phyloP scores from a whole-genome alignment of 2,113 vertebrate species.

The Chitala chitala region DNA sequence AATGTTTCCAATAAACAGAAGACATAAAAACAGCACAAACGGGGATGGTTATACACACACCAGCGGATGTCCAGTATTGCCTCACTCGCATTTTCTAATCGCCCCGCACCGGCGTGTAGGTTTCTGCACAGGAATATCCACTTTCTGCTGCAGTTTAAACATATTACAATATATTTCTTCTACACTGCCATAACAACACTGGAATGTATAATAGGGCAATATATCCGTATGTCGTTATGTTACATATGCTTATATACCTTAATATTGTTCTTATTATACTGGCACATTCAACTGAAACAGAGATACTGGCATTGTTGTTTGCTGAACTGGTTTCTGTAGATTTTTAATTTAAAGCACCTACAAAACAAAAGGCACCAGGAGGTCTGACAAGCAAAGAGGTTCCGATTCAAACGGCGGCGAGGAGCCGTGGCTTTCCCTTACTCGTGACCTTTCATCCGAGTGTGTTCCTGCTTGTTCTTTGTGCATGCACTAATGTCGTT shows the following conservation, averaged over 20 bases:
- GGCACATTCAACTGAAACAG: constrained; percentile 40
- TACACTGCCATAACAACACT: constrained; percentile 21
- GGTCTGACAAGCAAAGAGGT: not conserved
- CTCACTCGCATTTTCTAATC: constrained; percentile 33
- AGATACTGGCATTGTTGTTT: constrained; percentile 52
- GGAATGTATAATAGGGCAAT: constrained; percentile 28
- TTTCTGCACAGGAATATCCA: constrained; percentile 44
- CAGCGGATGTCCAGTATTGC: constrained; percentile 53
- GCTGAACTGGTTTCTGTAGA: constrained; percentile 60
- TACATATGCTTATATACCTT: constrained; percentile 42
- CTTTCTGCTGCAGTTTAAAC: constrained; percentile 48
- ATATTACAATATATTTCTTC: constrained; percentile 23
- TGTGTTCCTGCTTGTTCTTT: not conserved
- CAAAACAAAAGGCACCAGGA: constrained; percentile 62
- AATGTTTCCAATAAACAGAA: not conserved
- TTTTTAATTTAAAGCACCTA: constrained; percentile 61
- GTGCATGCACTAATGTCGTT: not conserved
- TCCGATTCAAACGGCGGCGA: not conserved
- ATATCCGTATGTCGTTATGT: constrained; percentile 26
- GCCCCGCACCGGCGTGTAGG: constrained; percentile 33
- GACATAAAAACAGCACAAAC: constrained; percentile 37
- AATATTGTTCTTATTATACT: constrained; percentile 53
- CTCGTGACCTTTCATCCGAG: not conserved
- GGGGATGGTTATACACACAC: too few relatives aligned
- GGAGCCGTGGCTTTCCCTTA: not conserved